Base-by-base conservation (phyloP, 2,888 invertebrate genomes). In the Rotaria sp. region DNA sequence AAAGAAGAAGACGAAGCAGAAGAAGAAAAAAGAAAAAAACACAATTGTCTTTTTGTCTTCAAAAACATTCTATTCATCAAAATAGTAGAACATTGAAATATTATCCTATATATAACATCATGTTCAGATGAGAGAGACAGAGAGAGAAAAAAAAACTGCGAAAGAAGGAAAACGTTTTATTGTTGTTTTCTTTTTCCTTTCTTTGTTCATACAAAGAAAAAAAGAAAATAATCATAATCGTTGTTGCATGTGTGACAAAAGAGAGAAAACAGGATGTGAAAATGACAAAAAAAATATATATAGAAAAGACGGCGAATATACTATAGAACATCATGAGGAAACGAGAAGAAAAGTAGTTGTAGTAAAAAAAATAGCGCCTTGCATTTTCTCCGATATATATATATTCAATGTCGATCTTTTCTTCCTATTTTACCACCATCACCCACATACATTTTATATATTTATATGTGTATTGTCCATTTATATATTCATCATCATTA, bases 221-320 rank as follows among this genome's bases (percentile, higher is more conserved):
- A 57, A 57, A 67, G 67, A 67, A 35, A 67, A 67, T 67, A 67
- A 67, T 67, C 67, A 67, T 67, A 30, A 67, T 67, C 67, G 67
- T 67, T 67, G 30, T 67, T 67, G 67, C 67, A 67, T 67, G 67
- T 67, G 30, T 67, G 67, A 67, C 67, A 67, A 35, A 57, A 50
- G 50, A 67, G 67, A 67, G 67, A 67, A 67, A 67, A 67, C 67
- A 67, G 67, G 67, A 67, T 67, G 67, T 67, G 35, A 67, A 67
- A 67, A 67, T 67, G 67, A 67, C 67, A 67, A 67, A 67, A 67
- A 35, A 35, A 67, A 15, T n/a, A 50, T 50, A 67, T 67, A 67
- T 30, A 35, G 67, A 67, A 30, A 67, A 35, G 67, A 67, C 67
- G 67, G 13, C 67, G 35, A 67, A 30, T 67, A 30, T 67, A 59